Evolutionary conservation across 2,888 invertebrate genomes (phyloP).

Genomic region (Plebejus anna): DNA sequence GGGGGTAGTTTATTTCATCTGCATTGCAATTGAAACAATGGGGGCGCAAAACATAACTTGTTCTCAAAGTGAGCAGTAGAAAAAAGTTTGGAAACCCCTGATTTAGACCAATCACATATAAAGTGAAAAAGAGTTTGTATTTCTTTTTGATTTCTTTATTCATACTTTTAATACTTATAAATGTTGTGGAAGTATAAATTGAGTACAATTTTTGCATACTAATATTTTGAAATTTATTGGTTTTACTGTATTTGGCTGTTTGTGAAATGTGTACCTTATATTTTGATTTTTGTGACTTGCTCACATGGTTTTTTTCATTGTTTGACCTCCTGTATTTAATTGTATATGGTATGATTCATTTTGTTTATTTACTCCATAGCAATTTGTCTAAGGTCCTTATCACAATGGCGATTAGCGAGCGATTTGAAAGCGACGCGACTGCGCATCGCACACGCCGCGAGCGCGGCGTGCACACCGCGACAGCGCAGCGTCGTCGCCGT

Average conservation of each 20-base stretch:
- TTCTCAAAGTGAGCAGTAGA: too few relatives aligned
- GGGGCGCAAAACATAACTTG: too few relatives aligned
- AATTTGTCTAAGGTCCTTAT: background rate
- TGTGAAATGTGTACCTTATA: slow-evolving; percentile 17
- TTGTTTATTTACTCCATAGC: background rate
- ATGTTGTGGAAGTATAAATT: background rate
- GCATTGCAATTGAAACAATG: too few relatives aligned
- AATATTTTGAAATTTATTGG: background rate
- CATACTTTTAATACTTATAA: background rate
- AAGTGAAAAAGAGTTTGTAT: background rate
- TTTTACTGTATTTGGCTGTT: background rate
- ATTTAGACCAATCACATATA: background rate
- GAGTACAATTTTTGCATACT: background rate
- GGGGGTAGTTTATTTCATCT: too few relatives aligned
- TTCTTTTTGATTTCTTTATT: background rate
- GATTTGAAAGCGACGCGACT: too few relatives aligned
- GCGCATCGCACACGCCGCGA: too few relatives aligned
- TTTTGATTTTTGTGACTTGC: background rate
- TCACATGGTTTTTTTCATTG: background rate
- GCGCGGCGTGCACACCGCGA: too few relatives aligned
- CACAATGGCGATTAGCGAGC: too few relatives aligned
- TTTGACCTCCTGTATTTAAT: background rate
- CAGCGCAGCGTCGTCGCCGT: too few relatives aligned
- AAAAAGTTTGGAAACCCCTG: too few relatives aligned
- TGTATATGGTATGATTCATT: background rate